Evolutionary conservation across 1,140 invertebrate genomes (phyloP).

Genomic region (Bilobella aurantiaca): DNA sequence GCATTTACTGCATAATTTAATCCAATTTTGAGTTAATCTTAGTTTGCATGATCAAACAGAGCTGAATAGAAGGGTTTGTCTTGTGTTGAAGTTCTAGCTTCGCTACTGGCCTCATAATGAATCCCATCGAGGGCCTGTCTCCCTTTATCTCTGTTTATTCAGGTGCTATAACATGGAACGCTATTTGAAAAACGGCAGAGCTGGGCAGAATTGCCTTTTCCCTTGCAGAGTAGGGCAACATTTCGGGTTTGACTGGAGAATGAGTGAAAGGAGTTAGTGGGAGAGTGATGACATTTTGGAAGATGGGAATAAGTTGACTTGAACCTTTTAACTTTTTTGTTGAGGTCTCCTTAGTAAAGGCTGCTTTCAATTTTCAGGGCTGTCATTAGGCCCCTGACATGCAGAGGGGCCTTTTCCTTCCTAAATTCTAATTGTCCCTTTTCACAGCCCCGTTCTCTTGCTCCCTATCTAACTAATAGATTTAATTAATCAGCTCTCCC

Average conservation of each 20-base stretch:
- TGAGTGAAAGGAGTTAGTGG: too few relatives aligned
- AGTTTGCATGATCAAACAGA: slow-evolving; percentile 35
- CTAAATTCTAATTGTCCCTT: too few relatives aligned
- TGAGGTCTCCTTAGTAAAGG: too few relatives aligned
- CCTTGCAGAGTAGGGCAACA: too few relatives aligned
- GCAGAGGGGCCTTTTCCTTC: too few relatives aligned
- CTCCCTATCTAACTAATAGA: slow-evolving; percentile 27
- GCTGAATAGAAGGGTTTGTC: background rate
- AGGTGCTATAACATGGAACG: too few relatives aligned
- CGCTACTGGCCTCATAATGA: background rate
- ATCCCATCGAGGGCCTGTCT: background rate
- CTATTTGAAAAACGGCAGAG: too few relatives aligned
- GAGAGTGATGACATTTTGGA: background rate
- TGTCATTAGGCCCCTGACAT: too few relatives aligned
- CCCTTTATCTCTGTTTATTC: slow-evolving; percentile 34
- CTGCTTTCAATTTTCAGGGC: too few relatives aligned
- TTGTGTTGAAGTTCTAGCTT: too few relatives aligned
- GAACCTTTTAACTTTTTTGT: background rate
- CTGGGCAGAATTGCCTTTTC: too few relatives aligned
- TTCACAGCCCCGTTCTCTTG: slow-evolving; percentile 21
- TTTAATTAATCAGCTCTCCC: slow-evolving; percentile 34
- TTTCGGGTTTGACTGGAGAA: too few relatives aligned
- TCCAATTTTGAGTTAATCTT: slow-evolving; percentile 31
- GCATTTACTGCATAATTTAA: slow-evolving; percentile 1
- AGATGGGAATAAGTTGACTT: background rate